Evolutionary conservation across 2,888 invertebrate genomes (phyloP), one percentile per base, ranked within the genome.

Genomic region (Eupithecia pulchellata): DNA sequence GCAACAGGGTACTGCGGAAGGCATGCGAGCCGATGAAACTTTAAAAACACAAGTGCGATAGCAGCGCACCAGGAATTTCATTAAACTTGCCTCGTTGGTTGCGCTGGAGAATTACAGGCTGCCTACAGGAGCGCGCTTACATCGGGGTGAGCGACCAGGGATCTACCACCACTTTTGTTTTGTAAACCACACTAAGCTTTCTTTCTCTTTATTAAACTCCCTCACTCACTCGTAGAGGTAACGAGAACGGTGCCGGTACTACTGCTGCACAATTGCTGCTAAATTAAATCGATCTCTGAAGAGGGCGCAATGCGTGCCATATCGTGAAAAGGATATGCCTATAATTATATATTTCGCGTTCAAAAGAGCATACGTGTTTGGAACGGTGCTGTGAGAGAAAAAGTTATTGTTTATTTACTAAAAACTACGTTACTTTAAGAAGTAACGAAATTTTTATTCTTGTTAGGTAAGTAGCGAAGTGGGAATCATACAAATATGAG

Each of bases 31-130:
- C 66, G 71, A 74, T 68, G 68, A 72, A 58, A 75, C 70, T 76
- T 78, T 77, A 76, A 78, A 81, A 81, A 81, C 74, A 71, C 75
- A 79, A 82, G 78, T 79, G 81, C 73, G 78, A 77, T 78, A 63
- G 75, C 82, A 63, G 75, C 82, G 81, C 75, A 74, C 80, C 83
- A 84, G 86, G 88, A 90, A 90, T 90, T 90, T 90, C 90, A 90
- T 90, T 90, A 89, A 89, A 90, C 80, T 89, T 89, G 84, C 82
- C 88, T 89, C 90, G 89, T 88, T 86, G 87, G 82, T 81, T 82
- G 80, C 83, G 81, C 82, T 83, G 78, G 84, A 83, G 86, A 87
- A 86, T 87, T 86, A 88, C 86, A 81, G 82, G 82, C 79, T 81
- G 76, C 75, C 76, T 76, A 52, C 4, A 25, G 52, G 52, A 52